phyloP scores from a whole-genome alignment of 1,140 invertebrate genomes.

The Ceratitis capitata region DNA sequence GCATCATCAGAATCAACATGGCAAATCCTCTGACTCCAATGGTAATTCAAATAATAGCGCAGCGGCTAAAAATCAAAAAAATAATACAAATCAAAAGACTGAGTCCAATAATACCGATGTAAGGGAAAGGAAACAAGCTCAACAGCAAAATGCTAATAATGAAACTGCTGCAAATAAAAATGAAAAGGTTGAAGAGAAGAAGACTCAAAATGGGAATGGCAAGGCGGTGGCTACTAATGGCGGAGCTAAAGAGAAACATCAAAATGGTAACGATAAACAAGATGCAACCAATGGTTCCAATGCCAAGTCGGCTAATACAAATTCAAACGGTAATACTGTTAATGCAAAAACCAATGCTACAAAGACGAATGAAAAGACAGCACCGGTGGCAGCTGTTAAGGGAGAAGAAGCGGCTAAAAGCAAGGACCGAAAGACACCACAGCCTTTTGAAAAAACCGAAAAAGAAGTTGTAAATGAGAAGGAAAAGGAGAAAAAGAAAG shows the following conservation, averaged over 20 bases:
- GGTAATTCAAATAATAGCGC: conserved; percentile 32
- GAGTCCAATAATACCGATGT: neutral
- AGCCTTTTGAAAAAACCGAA: conserved; percentile 12
- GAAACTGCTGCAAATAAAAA: conserved; percentile 32
- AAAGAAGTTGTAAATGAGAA: neutral
- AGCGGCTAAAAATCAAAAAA: conserved; percentile 34
- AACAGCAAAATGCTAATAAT: conserved; percentile 41
- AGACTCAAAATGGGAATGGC: conserved; percentile 52
- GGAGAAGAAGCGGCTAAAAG: neutral
- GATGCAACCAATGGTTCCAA: neutral
- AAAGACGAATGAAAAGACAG: conserved; percentile 22
- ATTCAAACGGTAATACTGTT: conserved; percentile 17
- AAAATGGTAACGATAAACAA: conserved; percentile 48
- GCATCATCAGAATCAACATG: conserved; percentile 16
- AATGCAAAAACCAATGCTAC: neutral
- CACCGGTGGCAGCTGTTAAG: conserved; percentile 39
- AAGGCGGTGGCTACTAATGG: conserved; percentile 12
- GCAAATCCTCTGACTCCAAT: neutral
- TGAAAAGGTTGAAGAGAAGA: conserved; percentile 49
- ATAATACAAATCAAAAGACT: conserved; percentile 35
- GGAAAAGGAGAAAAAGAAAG: conserved; percentile 24
- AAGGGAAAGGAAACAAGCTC: conserved; percentile 41
- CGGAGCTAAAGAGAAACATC: conserved; percentile 48
- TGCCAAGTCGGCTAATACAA: conserved; percentile 48
- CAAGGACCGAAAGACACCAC: neutral